phyloP scores from a whole-genome alignment of 2,113 vertebrate species.

The Bombycilla garrulus region DNA sequence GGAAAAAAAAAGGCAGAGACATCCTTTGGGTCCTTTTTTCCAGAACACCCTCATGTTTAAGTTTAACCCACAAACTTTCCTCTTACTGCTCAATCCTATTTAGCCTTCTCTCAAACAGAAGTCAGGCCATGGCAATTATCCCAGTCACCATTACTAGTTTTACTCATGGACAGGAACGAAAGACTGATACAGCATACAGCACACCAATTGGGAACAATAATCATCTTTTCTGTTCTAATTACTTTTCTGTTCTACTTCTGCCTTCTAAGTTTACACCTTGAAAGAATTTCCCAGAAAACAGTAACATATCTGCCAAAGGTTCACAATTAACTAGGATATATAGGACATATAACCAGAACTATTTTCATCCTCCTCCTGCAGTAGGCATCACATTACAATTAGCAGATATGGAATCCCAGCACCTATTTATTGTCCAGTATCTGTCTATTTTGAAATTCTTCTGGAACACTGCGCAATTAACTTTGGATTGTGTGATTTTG shows the following conservation, averaged over 20 bases:
- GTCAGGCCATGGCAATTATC: neutral
- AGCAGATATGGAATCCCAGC: neutral
- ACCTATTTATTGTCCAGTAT: neutral
- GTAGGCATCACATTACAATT: neutral
- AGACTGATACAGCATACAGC: neutral
- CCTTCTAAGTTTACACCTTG: neutral
- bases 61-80: neutral
- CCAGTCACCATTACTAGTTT: neutral
- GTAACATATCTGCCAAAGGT: neutral
- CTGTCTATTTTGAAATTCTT: neutral
- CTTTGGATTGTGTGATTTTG: neutral
- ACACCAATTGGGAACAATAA: neutral
- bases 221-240: neutral
- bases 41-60: neutral
- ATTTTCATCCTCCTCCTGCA: neutral
- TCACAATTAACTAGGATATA: neutral
- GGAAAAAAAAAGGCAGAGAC: accelerated
- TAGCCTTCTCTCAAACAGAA: neutral
- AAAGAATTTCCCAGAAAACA: neutral
- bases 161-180: neutral
- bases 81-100: neutral
- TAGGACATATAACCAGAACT: neutral
- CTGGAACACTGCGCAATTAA: neutral
- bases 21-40: neutral
- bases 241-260: neutral